These are phyloP conservation scores for Dendrophyllia cribrosa DNA, from an alignment of 64 coral and sea anemone genomes.

Conservation along the genomic window DNA sequence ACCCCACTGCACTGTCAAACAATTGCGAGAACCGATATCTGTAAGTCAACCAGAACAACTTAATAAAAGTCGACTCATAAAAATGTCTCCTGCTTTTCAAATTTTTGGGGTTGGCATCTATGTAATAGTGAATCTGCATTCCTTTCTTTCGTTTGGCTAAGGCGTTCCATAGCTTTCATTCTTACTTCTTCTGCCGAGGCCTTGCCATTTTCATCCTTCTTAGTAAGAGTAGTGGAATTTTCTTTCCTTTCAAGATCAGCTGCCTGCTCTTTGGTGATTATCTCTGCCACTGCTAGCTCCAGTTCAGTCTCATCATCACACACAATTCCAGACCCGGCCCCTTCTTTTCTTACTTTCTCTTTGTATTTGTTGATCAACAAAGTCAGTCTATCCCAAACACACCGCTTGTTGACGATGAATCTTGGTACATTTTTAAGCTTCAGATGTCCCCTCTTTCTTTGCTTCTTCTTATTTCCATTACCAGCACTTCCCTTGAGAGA, in stretches of 20 bases:
- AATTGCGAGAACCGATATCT: conserved; percentile 13
- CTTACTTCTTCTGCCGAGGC: conserved; percentile 38
- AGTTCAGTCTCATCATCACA: conserved; percentile 63
- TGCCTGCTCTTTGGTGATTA: conserved; percentile 54
- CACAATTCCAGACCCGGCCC: conserved; percentile 37
- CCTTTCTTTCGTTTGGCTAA: conserved; percentile 59
- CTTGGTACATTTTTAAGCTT: background rate
- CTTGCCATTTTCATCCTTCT: conserved; percentile 65
- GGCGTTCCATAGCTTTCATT: conserved; percentile 46
- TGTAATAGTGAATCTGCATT: conserved; percentile 40
- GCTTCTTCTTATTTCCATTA: conserved; percentile 34
- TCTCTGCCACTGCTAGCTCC: conserved; percentile 47
- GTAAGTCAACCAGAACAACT: conserved; percentile 16
- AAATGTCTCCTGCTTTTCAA: conserved; percentile 15
- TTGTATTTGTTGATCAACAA: conserved; percentile 38
- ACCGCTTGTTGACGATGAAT: conserved; percentile 49
- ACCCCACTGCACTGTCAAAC: background rate
- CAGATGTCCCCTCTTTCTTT: conserved; percentile 62
- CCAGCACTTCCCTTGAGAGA: conserved; percentile 33
- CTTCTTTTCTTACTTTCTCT: conserved; percentile 47
- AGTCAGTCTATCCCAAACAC: conserved; percentile 49
- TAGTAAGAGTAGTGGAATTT: conserved; percentile 52
- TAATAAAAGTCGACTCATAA: conserved; percentile 19
- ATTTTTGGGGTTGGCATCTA: background rate
- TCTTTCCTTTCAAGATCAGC: conserved; percentile 67